Evolutionary conservation across 2,113 vertebrate genomes (phyloP), one percentile per base, ranked within the genome.

Genomic region (Bos javanicus): DNA sequence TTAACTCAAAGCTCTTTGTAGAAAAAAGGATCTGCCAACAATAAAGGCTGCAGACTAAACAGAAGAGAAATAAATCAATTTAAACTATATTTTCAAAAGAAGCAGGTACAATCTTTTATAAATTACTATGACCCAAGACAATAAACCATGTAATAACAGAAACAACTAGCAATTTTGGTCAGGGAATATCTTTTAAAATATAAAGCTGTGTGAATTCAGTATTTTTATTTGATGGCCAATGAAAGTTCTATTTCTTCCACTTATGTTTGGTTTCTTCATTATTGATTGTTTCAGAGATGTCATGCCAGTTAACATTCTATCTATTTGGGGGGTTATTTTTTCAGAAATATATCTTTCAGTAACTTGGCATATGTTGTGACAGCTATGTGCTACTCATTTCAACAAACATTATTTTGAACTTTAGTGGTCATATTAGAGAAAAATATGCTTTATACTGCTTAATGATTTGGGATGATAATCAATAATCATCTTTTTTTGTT

Each of bases 11-110:
- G 23, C 14, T 83, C 7, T 0, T 0, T 86, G n/a, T 50, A 93
- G n/a, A 62, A 96, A 48, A 93, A 78, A 60, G 9, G 1, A 48
- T 67, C 26, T 94, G 30, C 19, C 57, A 92, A 78, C 21, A 97
- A 85, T 95, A 94, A 97, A 97, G n/a, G 85, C 57, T 84, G 7
- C 14, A 87, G 19, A 85, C 54, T 94, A 94, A 88, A 96, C 21
- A 90, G 33, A 94, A 13, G 48, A 91, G 33, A 97, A 97, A 94
- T 93, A 94, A 96, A 97, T 97, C 92, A 94, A 96, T 86, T 96
- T 97, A 93, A 95, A n/a, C 59, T 91, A 78, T 89, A 67, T 95
- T 96, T 97, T 96, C 93, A 94, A 96, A 97, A 94, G n/a, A 28
- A 96, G 60, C n/a, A 91, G 60, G 28, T 39, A 83, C 36, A 95